These are phyloP conservation scores for Ochotona princeps DNA, from an alignment of 2,113 vertebrate species.

Conservation along the genomic window DNA sequence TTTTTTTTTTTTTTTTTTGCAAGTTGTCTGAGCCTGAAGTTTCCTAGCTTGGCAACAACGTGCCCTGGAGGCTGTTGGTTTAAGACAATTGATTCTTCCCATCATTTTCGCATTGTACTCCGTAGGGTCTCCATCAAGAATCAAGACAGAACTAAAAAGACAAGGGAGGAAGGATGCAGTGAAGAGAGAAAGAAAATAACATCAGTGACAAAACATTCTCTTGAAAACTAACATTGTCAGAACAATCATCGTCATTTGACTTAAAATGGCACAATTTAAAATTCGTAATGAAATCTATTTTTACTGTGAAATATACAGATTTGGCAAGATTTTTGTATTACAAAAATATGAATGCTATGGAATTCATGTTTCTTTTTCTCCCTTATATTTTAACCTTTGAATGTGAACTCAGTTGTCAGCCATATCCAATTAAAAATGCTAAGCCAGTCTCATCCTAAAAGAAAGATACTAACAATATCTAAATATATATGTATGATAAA, in stretches of 20 bases:
- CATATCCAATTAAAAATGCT: constrained; percentile 89
- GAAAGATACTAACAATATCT: constrained; percentile 86
- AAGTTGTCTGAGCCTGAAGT: constrained; percentile 61
- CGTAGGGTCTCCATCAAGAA: constrained; percentile 75
- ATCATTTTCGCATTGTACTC: constrained; percentile 52
- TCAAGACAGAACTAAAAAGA: background rate
- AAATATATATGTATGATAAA: constrained; percentile 86
- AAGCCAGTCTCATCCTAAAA: constrained; percentile 88
- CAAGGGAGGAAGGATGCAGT: background rate
- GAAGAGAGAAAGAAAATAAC: background rate
- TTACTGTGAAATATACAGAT: constrained; percentile 67
- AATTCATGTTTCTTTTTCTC: constrained; percentile 65
- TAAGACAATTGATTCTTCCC: constrained; percentile 67
- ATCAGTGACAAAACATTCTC: background rate
- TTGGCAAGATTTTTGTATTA: constrained; percentile 54
- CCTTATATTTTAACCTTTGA: constrained; percentile 75
- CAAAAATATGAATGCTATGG: constrained; percentile 65
- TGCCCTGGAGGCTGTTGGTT: constrained; percentile 16
- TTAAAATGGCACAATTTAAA: constrained; percentile 79
- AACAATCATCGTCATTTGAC: constrained; percentile 69
- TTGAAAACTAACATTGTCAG: constrained; percentile 74
- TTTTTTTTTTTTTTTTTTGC: background rate
- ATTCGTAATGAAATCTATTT: constrained; percentile 76
- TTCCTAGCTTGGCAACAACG: constrained; percentile 22
- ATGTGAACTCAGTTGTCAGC: constrained; percentile 85